A percentile compares a stretch with the other conserved stretches of the same genome.
Conservation (phyloP, 2,888 invertebrate genomes). For the Leucoptera coffeella region DNA sequence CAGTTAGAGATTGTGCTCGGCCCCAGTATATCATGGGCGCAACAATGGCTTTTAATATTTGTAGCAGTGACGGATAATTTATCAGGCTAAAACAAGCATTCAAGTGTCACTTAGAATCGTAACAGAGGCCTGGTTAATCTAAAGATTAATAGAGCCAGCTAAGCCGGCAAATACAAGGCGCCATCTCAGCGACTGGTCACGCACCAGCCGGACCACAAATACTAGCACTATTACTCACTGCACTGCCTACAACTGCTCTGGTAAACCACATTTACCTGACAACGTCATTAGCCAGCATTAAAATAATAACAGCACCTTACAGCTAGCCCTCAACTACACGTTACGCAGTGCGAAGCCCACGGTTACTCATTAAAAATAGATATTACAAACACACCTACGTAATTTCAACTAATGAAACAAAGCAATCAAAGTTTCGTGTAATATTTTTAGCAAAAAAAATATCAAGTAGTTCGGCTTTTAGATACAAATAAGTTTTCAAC, state of each 20-base stretch:
- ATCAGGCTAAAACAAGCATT: slow-evolving; percentile 11
- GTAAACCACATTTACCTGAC: slow-evolving; percentile 24
- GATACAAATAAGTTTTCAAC: too few relatives aligned
- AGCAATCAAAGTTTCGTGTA: too few relatives aligned
- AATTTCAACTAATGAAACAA: too few relatives aligned
- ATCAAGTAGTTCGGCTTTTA: too few relatives aligned
- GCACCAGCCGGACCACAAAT: slow-evolving; percentile 22
- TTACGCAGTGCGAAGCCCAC: too few relatives aligned
- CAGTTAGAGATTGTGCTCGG: too few relatives aligned
- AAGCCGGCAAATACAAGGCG: slow-evolving; percentile 24
- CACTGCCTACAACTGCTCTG: slow-evolving; percentile 16
- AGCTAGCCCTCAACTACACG: too few relatives aligned
- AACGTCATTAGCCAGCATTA: slow-evolving; percentile 27
- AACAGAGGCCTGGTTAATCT: slow-evolving; percentile 18
- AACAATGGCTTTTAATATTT: too few relatives aligned
- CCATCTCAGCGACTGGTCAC: slow-evolving; percentile 14
- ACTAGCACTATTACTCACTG: slow-evolving; percentile 20
- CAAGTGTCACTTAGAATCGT: slow-evolving; percentile 19
- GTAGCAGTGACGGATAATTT: slow-evolving; percentile 6
- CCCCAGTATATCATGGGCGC: too few relatives aligned
- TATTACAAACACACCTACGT: too few relatives aligned
- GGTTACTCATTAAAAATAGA: too few relatives aligned
- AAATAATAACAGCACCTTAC: slow-evolving; percentile 25
- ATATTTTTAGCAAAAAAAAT: too few relatives aligned
- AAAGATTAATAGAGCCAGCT: slow-evolving; percentile 27